Base-by-base conservation (phyloP, 2,797 vertebrate species). In the Amniataba percoides region DNA sequence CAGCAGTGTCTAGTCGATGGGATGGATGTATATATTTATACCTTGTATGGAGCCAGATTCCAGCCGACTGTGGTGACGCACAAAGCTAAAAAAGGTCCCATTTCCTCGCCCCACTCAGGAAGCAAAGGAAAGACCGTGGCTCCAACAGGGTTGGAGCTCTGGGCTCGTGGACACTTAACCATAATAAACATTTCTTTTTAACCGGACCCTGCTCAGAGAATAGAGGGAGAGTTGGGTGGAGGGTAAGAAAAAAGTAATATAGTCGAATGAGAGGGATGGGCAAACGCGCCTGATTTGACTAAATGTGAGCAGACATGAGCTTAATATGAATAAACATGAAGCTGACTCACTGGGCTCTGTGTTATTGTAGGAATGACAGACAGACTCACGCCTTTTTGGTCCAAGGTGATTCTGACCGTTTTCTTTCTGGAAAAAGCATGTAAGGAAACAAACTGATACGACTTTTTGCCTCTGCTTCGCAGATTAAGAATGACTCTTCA, bases 171-270 rank as follows among this genome's bases (percentile, higher is more conserved):
- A 95, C 92, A 94, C 95, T 95, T 95, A 94, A 96, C 93, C 90
- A 95, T 96, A 96, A 96, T 95, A 96, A 96, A 96, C 94, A 95
- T 93, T 94, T 90, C 91, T 94, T 95, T 95, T 95, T 93, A 96
- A 91, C 89, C 74, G 79, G 73, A 89, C 91, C 91, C 91, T 77
- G 82, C 87, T 87, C 78, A 89, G 94, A 93, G 93, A 96, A 96
- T 95, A 93, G 94, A 95, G 91, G 90, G 91, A 88, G 75, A 85
- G 70, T 65, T 77, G 82, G 82, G 87, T 66, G 90, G 87, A 65
- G 79, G 64, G 58, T 55, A 77, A 81, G 60, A 83, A 77, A 27
- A 74, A 73, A 45, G 74, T 51, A 66, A 34, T 63, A 76, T 58
- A 46, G 23, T 57, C 75, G 65, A 86, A 78, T 78, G 42, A 81